Conservation (phyloP, 2,113 vertebrate species). For the Pycnonotus jocosus region DNA sequence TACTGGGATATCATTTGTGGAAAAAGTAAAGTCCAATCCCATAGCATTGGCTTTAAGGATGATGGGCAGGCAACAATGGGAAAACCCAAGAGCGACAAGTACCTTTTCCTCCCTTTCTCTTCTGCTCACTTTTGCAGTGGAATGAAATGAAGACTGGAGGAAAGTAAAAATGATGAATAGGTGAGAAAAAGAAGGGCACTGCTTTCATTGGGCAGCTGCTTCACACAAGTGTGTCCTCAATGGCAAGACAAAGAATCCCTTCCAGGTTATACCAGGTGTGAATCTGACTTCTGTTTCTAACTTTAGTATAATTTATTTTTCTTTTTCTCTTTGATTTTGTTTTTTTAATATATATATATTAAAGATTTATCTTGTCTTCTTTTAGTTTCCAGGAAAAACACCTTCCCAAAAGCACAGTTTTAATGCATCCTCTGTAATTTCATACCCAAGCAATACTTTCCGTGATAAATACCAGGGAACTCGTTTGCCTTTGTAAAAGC, state of each 20-base stretch:
- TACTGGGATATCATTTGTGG: not conserved
- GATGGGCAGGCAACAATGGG: not conserved
- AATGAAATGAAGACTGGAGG: not conserved
- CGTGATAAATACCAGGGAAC: not conserved
- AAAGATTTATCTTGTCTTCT: not conserved
- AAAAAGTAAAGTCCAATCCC: not conserved
- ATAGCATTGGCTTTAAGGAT: not conserved
- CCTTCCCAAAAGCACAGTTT: not conserved
- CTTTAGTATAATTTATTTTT: not conserved
- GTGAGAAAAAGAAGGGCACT: not conserved
- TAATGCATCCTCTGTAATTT: not conserved
- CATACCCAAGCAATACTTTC: not conserved
- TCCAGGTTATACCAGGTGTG: not conserved
- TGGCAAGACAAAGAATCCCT: not conserved
- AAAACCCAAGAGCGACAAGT: not conserved
- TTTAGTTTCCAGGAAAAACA: not conserved
- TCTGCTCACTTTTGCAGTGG: not conserved
- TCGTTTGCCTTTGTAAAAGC: not conserved
- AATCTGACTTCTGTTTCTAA: not conserved
- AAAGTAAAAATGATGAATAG: not conserved
- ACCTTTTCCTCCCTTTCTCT: not conserved
- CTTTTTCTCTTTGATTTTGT: rapidly evolving
- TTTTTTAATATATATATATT: not conserved
- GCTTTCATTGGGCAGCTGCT: not conserved
- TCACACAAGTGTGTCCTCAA: not conserved